Conservation (phyloP, 2,797 vertebrate species). For the Macroramphosus scolopax region DNA sequence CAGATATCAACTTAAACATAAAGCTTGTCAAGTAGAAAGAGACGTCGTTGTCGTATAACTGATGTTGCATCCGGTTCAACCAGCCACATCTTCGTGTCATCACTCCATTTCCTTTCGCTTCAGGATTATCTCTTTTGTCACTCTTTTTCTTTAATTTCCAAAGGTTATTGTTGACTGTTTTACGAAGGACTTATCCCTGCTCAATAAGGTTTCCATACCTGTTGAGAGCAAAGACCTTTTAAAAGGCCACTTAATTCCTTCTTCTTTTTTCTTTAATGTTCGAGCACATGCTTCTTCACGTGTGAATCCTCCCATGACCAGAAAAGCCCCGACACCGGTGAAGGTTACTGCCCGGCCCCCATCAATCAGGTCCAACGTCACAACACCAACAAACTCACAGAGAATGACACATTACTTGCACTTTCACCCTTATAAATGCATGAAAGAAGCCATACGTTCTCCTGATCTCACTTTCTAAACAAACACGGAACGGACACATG, state of each 20-base stretch:
- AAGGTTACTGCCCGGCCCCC: slow-evolving; percentile 22
- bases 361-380: slow-evolving; percentile 20
- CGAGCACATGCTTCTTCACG: slow-evolving; percentile 3
- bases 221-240: slow-evolving; percentile 15
- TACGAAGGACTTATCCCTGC: too few species aligned
- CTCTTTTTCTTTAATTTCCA: too few species aligned
- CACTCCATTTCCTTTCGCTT: too few species aligned
- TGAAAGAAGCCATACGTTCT: not conserved
- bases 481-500: not conserved
- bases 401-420: slow-evolving; percentile 13
- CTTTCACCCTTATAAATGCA: not conserved
- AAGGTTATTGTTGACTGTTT: too few species aligned
- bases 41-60: too few species aligned
- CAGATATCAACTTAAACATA: slow-evolving; percentile 1
- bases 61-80: too few species aligned
- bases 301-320: slow-evolving; percentile 34
- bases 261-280: not conserved
- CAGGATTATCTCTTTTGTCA: too few species aligned
- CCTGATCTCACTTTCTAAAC: slow-evolving; percentile 20
- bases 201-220: slow-evolving; percentile 13
- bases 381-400: slow-evolving; percentile 16
- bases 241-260: too few species aligned
- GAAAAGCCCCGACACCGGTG: slow-evolving; percentile 12
- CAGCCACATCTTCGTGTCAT: too few species aligned
- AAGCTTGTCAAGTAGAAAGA: too few species aligned